Conservation (phyloP, 92 coral and sea anemone species). For the Siderastrea radians region DNA sequence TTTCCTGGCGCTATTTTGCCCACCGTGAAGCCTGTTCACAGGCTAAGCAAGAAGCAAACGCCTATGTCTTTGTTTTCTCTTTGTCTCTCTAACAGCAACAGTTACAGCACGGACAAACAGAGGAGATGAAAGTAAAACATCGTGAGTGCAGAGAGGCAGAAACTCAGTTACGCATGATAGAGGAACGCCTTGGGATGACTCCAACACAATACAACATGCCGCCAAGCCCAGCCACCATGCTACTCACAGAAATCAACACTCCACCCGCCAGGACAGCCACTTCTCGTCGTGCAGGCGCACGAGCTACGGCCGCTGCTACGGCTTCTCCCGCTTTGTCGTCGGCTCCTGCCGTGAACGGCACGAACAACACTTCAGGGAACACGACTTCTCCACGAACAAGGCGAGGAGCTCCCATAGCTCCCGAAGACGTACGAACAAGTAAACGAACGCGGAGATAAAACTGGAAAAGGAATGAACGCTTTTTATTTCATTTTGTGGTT, state of each 20-base stretch:
- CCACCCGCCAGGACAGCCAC: constrained; percentile 82
- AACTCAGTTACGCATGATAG: constrained; percentile 93
- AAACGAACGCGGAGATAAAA: constrained; percentile 77
- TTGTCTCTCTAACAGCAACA: constrained; percentile 65
- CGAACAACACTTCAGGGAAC: constrained; percentile 43
- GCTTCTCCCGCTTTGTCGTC: constrained; percentile 59
- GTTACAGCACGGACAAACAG: constrained; percentile 92
- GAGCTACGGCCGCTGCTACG: constrained; percentile 59
- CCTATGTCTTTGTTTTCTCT: not conserved
- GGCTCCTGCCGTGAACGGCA: constrained; percentile 76
- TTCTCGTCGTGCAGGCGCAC: constrained; percentile 71
- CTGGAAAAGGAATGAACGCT: not conserved
- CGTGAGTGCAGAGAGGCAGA: constrained; percentile 98
- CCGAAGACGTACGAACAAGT: constrained; percentile 79
- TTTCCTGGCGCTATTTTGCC: too few relatives aligned
- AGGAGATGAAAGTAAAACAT: constrained; percentile 94
- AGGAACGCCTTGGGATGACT: constrained; percentile 98
- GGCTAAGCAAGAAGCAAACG: too few relatives aligned
- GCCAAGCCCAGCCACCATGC: constrained; percentile 98
- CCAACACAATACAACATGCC: constrained; percentile 99
- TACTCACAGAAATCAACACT: constrained; percentile 88
- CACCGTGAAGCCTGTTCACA: too few relatives aligned
- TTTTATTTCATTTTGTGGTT: not conserved
- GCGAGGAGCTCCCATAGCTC: constrained; percentile 69
- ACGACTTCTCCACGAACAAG: constrained; percentile 74